phyloP scores from a whole-genome alignment of 1,140 invertebrate species.

The Macrocentrus cingulum region DNA sequence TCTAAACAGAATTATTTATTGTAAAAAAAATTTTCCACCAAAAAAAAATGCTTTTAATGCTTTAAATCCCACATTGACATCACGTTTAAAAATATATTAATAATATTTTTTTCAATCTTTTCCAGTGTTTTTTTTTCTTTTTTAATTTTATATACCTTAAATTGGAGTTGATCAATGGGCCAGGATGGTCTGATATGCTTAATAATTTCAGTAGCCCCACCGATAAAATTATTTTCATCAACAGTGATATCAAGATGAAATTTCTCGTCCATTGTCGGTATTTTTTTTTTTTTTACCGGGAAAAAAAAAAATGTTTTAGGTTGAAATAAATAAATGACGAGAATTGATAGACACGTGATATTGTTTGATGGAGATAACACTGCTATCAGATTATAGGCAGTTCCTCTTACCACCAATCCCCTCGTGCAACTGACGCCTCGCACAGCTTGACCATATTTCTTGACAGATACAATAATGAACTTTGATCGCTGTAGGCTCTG shows the following conservation, averaged over 20 bases:
- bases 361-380: too few species aligned
- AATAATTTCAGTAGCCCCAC: conserved; percentile 60
- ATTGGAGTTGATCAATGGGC: conserved; percentile 55
- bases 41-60: conserved; percentile 7
- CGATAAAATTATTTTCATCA: conserved; percentile 59
- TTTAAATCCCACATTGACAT: too few species aligned
- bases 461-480: too few species aligned
- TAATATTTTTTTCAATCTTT: conserved; percentile 26
- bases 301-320: background rate
- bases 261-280: background rate
- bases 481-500: too few species aligned
- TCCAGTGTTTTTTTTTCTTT: conserved; percentile 6
- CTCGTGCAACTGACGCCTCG: too few species aligned
- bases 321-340: too few species aligned
- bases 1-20: conserved; percentile 19
- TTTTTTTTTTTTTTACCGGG: background rate
- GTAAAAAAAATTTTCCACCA: conserved; percentile 1
- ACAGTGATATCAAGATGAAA: conserved; percentile 49
- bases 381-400: too few species aligned
- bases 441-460: too few species aligned
- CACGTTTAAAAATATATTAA: conserved; percentile 89
- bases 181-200: conserved; percentile 61
- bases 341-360: too few species aligned
- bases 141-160: conserved; percentile 56
- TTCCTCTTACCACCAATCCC: too few species aligned